Evolutionary conservation across 1,140 invertebrate species (phyloP), one percentile per base, ranked within the genome.

Genomic region (Wasmannia auropunctata): DNA sequence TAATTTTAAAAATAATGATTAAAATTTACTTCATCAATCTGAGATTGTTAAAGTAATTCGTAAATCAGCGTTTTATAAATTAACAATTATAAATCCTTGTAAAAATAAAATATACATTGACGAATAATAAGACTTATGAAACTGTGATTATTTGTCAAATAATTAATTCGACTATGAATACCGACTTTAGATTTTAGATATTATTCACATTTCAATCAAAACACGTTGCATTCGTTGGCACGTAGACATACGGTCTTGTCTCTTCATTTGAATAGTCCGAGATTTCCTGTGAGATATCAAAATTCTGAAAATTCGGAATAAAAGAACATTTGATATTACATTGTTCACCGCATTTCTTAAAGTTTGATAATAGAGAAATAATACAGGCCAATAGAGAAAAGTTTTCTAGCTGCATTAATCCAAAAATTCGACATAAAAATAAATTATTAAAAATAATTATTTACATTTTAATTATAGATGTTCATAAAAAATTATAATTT

Each of bases 231-330:
- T 54, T 87, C 19, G 65, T 43, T 31, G 86, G 69, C 19, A 85
- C 37, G 70, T 87, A 11, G 28, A 74, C 49, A 14, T 69, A 87
- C 16, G 46, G 10, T 11, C 76, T 40, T 31, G 11, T 74, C 16
- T 88, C 75, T 14, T 79, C 28, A 40, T 40, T 87, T 43, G 54
- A 49, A 34, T 85, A 88, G 72, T 91, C 85, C 10, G 87, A 56
- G 43, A 92, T 88, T 56, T 63, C 37, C 65, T 76, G 58, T 6
- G 77, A 40, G 25, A 77, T 49, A 46, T 88, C 91, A 34, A 86
- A 70, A 40, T 37, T 88, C 88, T 92, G 80, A 60, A 90, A 89
- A 72, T 77, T 25, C 8, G 49, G 10, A 67, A 54, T 22, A 6
- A 16, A 51, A 65, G 22, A 65, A 10, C n/a, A n/a, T n/a, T n/a